A percentile compares a stretch with the other conserved stretches of the same genome.
These are phyloP conservation scores for Columba guinea DNA, from an alignment of 2,797 vertebrate genomes.

Conservation along the genomic window DNA sequence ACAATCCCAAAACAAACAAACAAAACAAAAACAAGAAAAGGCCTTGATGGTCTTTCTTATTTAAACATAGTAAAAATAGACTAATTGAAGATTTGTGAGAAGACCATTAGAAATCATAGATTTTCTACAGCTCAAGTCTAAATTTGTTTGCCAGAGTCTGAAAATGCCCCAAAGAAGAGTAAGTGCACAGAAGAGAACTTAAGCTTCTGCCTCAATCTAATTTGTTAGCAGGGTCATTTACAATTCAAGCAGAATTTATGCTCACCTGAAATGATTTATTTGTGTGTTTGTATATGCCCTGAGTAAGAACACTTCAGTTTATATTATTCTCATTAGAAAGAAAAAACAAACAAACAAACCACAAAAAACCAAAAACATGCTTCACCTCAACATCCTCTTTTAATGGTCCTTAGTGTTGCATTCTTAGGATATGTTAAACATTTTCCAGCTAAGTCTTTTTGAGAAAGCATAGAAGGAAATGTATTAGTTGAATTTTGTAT, in stretches of 20 bases:
- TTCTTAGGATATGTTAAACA: background rate
- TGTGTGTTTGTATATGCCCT: constrained; percentile 32
- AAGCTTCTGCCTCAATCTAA: constrained; percentile 33
- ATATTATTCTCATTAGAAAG: constrained; percentile 59
- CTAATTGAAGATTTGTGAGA: background rate
- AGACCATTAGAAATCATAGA: background rate
- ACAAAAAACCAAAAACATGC: background rate
- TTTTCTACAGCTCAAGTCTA: background rate
- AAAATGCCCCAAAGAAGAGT: constrained; percentile 27
- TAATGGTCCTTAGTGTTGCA: background rate
- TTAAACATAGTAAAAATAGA: background rate
- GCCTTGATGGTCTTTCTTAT: background rate
- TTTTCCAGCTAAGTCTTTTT: constrained; percentile 2
- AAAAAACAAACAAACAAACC: background rate
- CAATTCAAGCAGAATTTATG: constrained; percentile 66
- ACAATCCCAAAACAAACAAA: background rate
- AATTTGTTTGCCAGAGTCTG: constrained; percentile 36
- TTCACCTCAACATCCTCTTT: background rate
- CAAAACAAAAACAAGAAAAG: background rate
- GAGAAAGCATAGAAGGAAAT: background rate
- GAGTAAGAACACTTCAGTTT: constrained; percentile 60
- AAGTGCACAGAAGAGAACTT: background rate
- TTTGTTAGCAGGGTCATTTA: constrained; percentile 58
- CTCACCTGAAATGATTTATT: constrained; percentile 65
- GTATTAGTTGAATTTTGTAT: background rate